Evolutionary conservation across 2,888 invertebrate species (phyloP), one percentile per base, ranked within the genome.

Genomic region (Sabellastarte sp.): DNA sequence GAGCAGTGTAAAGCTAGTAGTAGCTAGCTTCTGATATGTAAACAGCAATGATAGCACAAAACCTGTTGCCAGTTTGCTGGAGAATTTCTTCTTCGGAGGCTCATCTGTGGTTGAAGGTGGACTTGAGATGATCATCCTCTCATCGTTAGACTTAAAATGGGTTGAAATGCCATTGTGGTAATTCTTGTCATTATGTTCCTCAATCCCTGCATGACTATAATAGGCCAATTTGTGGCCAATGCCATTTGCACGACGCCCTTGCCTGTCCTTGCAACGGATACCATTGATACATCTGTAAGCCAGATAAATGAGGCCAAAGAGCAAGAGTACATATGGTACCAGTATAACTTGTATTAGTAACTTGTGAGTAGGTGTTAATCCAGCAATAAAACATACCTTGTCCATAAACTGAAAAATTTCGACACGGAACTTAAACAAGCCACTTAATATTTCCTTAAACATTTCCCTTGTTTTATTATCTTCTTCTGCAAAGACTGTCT

Each of bases 1-100:
- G 33, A 72, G 63, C 32, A 72, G 59, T 2, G 65, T 64, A 53
- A 72, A 64, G 24, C 68, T 63, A 1, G 70, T 72, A 3, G 72
- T 72, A 28, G 72, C 72, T 29, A 71, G 61, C 50, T 63, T 64
- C 53, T 72, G 72, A 59, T 72, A 72, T 53, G 69, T 72, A 58
- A 72, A 72, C 15, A 72, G 62, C 50, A 72, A 60, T 26, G 70
- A 52, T n/a, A 72, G 55, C 24, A 69, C 64, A 50, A 72, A 72
- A 1, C 72, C 72, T 3, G 70, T 72, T n/a, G 68, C 59, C 56
- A 72, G 55, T 33, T 61, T 57, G 4, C 61, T 63, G 33, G 64
- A 52, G 32, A 72, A 67, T 15, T 57, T 61, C 28, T 41, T 41
- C 41, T 41, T 41, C 41, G 41, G 41, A 10, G 10, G 10, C 20